Percentiles rank a stretch among this genome's conserved stretches.
Evolutionary conservation across 2,888 invertebrate species (phyloP).

Genomic region (Steinernema scapterisci): DNA sequence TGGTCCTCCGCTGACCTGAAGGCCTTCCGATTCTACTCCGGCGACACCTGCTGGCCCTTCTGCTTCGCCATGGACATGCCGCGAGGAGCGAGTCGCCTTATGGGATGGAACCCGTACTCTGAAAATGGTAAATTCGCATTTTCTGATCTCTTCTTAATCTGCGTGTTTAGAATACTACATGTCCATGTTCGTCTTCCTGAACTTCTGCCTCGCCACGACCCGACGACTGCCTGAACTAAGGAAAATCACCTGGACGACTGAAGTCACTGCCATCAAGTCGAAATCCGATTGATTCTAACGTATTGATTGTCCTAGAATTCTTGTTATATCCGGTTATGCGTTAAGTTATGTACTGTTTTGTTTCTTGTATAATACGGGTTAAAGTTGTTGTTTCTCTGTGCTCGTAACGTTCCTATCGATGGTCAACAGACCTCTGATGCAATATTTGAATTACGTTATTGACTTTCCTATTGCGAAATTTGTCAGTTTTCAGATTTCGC

Average conservation of each 20-base stretch:
- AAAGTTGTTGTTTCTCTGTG: not conserved
- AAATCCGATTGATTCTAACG: not conserved
- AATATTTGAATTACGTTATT: too few species aligned
- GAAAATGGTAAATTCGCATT: not conserved
- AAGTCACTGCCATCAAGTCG: not conserved
- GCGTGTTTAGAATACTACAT: slow-evolving; percentile 1
- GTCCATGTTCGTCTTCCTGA: slow-evolving; percentile 67
- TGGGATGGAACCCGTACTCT: not conserved
- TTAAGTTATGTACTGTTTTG: not conserved
- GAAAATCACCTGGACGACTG: not conserved
- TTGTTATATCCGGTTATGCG: not conserved
- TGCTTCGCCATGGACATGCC: slow-evolving; percentile 12
- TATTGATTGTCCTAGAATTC: not conserved
- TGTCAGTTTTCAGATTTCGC: not conserved
- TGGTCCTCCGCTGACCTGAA: not conserved
- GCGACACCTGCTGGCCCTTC: slow-evolving; percentile 4
- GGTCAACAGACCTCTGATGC: not conserved
- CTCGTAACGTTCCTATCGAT: not conserved
- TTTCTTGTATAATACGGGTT: slow-evolving; percentile 6
- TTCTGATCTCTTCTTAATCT: not conserved
- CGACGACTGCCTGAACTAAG: not conserved
- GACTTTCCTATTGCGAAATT: too few species aligned
- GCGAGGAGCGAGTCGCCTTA: not conserved
- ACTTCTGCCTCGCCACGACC: not conserved
- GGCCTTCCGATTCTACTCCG: not conserved